Percentiles rank a stretch among this genome's conserved stretches.
These are phyloP conservation scores for Drosophila murphyi DNA, from an alignment of 1,140 invertebrate species.

Conservation along the genomic window DNA sequence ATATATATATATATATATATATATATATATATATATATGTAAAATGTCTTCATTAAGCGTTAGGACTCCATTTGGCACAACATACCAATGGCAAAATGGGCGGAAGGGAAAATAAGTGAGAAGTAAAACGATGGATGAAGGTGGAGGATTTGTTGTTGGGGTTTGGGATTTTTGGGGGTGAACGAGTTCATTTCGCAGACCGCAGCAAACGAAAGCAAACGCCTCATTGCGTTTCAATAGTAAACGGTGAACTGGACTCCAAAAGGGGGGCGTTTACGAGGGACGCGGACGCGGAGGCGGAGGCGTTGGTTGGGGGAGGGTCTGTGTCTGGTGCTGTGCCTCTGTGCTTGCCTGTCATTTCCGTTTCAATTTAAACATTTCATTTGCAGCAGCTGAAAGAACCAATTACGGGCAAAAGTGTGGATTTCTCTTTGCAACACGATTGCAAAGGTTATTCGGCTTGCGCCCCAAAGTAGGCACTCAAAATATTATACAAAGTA, in stretches of 20 bases:
- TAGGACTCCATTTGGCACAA: conserved; percentile 43
- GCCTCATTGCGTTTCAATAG: conserved; percentile 53
- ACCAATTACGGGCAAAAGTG: conserved; percentile 30
- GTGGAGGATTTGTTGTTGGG: not conserved
- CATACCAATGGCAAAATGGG: conserved; percentile 5
- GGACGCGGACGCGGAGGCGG: not conserved
- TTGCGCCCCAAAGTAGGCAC: not conserved
- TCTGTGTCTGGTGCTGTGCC: conserved; percentile 16
- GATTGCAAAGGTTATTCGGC: not conserved
- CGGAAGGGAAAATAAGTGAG: not conserved
- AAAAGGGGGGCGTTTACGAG: not conserved
- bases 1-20: not conserved
- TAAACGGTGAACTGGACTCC: conserved; percentile 32
- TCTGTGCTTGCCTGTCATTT: conserved; percentile 40
- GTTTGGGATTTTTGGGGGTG: not conserved
- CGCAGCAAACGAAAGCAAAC: conserved; percentile 44
- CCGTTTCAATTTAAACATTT: conserved; percentile 50
- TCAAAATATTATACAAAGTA: too few relatives aligned
- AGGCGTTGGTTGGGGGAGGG: not conserved
- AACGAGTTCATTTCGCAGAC: conserved; percentile 27
- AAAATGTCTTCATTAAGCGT: conserved; percentile 50
- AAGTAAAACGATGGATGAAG: too few relatives aligned
- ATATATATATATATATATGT: conserved; percentile 9
- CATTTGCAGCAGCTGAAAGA: conserved; percentile 39
- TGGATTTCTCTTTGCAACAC: not conserved